Evolutionary conservation across 2,113 vertebrate species (phyloP).

Genomic region (Notothenia rossii): DNA sequence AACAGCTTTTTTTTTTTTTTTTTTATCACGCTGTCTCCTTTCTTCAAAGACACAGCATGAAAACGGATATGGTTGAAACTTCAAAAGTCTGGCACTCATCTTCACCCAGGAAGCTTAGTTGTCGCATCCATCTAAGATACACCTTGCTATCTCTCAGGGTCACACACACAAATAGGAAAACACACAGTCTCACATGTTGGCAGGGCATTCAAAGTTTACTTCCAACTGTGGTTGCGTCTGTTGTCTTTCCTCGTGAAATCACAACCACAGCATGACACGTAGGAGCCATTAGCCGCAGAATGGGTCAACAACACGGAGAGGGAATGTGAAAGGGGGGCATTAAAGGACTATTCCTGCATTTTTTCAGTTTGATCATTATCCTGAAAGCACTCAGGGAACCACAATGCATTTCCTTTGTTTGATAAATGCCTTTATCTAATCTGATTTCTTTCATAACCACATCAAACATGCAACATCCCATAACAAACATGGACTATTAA

Average conservation of each 20-base stretch:
- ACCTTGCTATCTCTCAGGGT: constrained; percentile 59
- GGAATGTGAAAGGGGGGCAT: background rate
- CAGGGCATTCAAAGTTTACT: constrained; percentile 37
- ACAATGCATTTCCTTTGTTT: constrained; percentile 1
- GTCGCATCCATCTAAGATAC: constrained; percentile 78
- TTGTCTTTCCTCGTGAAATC: constrained; percentile 45
- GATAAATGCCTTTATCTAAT: constrained; percentile 22
- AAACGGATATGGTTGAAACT: constrained; percentile 80
- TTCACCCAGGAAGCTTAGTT: constrained; percentile 70
- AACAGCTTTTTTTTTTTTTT: constrained; percentile 60
- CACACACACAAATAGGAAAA: constrained; percentile 6
- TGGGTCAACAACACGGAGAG: background rate
- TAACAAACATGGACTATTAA: background rate
- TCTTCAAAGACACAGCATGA: constrained; percentile 78
- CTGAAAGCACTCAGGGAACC: constrained; percentile 11
- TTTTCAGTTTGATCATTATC: background rate
- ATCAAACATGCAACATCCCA: background rate
- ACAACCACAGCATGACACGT: constrained; percentile 41
- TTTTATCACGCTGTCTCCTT: constrained; percentile 78
- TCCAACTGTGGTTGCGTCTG: constrained; percentile 46
- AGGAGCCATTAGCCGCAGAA: constrained; percentile 33
- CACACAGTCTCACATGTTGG: constrained; percentile 21
- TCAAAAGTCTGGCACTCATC: constrained; percentile 77
- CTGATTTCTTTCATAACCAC: background rate
- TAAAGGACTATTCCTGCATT: constrained; percentile 18